Evolutionary conservation across 1,140 invertebrate genomes (phyloP), one percentile per base, ranked within the genome.

Genomic region (Drosophila busckii): DNA sequence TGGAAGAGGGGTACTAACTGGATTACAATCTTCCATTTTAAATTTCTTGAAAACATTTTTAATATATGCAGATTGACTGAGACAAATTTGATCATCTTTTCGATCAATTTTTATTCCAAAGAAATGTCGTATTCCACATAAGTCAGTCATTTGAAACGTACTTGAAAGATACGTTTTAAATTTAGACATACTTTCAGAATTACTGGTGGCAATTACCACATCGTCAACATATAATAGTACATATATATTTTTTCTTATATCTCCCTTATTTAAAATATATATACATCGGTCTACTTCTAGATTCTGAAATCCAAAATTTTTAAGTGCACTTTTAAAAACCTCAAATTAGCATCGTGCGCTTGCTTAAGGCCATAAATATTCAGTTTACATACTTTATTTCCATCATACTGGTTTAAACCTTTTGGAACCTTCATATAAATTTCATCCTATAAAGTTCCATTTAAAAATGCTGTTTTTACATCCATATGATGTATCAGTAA

Each of bases 401-500:
- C 38, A 42, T 41, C 20, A 35, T 15, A 42, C 2, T 41, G 37
- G n/a, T 31, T 41, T 19, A 31, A 20, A 20, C 26, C 48, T 34
- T 41, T 52, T 41, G 26, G 19, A 52, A 52, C 8, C 6, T 16
- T 52, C 28, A 52, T 52, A 12, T 32, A 52, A n/a, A 52, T 52
- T 52, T 52, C 19, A 37, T 38, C 25, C n/a, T 50, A 38, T 50
- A 38, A 25, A 37, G 32, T 29, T 38, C 32, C 25, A 20, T 38
- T 50, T 40, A 52, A 23, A 52, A 41, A 58, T 46, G 8, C 35
- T 16, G 48, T 42, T 52, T 40, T 38, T 20, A 38, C 48, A 32
- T 25, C 48, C 35, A 49, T 13, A 23, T 87, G 88, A 42, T 89
- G 65, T 5, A 82, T 52, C 55, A 87, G 75, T 25, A 89, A 76